Conservation (phyloP, 2,113 vertebrate genomes). For the Taurulus bubalis region DNA sequence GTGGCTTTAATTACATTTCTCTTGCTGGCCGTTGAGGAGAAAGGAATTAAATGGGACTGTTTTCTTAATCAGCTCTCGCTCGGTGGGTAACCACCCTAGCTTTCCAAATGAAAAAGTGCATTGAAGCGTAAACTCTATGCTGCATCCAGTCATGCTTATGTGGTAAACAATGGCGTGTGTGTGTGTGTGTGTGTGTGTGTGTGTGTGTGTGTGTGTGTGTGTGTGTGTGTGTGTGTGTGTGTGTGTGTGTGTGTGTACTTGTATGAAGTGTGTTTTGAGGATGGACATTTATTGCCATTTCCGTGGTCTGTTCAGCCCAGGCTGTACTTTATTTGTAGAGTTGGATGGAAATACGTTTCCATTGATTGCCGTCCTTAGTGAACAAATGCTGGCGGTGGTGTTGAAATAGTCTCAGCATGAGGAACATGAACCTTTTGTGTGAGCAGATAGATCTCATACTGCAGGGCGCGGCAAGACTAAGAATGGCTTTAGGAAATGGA, state of each 20-base stretch:
- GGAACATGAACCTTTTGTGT: slow-evolving; percentile 74
- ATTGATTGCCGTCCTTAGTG: slow-evolving; percentile 77
- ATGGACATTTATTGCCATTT: slow-evolving; percentile 73
- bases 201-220: slow-evolving; percentile 39
- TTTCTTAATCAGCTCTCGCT: slow-evolving; percentile 83
- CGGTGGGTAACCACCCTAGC: slow-evolving; percentile 76
- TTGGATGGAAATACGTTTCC: slow-evolving; percentile 73
- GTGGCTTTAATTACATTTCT: slow-evolving; percentile 85
- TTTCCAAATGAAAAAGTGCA: slow-evolving; percentile 83
- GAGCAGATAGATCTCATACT: slow-evolving; percentile 71
- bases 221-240: slow-evolving; percentile 24
- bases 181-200: slow-evolving; percentile 23
- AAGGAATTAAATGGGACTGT: slow-evolving; percentile 84
- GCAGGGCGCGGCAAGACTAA: slow-evolving; percentile 54
- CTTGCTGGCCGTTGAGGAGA: slow-evolving; percentile 79
- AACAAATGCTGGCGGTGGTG: slow-evolving; percentile 67
- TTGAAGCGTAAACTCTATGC: slow-evolving; percentile 74
- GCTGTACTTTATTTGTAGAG: slow-evolving; percentile 61
- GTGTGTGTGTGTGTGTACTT: slow-evolving; percentile 39
- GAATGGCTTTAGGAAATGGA: slow-evolving; percentile 60
- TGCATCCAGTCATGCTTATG: slow-evolving; percentile 76
- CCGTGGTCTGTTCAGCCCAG: slow-evolving; percentile 58
- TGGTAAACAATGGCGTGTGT: slow-evolving; percentile 74
- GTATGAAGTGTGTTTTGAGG: slow-evolving; percentile 47
- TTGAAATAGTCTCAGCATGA: slow-evolving; percentile 73